Evolutionary conservation across 2,113 vertebrate species (phyloP), one percentile per base, ranked within the genome.

Genomic region (Mixornis gularis): DNA sequence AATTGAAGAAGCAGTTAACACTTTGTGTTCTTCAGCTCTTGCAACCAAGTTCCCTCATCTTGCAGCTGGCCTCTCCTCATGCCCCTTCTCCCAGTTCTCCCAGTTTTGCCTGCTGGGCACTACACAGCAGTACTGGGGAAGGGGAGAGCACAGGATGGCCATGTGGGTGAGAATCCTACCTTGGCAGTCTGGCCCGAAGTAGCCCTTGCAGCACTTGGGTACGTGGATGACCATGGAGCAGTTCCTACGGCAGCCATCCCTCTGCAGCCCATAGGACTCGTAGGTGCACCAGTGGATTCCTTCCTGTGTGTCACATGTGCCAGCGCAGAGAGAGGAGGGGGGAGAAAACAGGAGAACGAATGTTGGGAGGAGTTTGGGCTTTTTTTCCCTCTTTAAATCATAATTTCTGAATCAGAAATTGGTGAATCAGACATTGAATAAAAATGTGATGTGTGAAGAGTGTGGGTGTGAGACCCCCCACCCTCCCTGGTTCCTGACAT

Each of bases 181-280:
- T 93, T 98, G 97, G 89, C 99, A 99, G 93, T 99, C 98, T 16
- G 97, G 97, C 69, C 99, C 98, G 1, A 98, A 98, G 97, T 98
- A 99, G 71, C 98, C 98, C 55, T 79, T 96, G 78, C 99, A 99
- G 96, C 99, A 99, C 65, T 92, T 98, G 22, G 98, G 74, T 1
- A 97, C n/a, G 95, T 97, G 98, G 68, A 98, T 51, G 63, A 95
- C 94, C 96, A 98, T 20, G 27, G 94, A 82, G 72, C 99, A 99
- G 56, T 96, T 64, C 17, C 96, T 84, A 6, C 81, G 98, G 85
- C 99, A 99, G 34, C 99, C 99, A 5, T 94, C 56, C 79, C 98
- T 64, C 12, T 22, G 86, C 14, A 84, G 77, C 68, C 91, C 78
- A 0, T 85, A 87, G 22, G 64, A 29, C 32, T 91, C 77, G 6